Evolutionary conservation across 2,797 vertebrate species (phyloP), one percentile per base, ranked within the genome.

Genomic region (Podarcis siculus): DNA sequence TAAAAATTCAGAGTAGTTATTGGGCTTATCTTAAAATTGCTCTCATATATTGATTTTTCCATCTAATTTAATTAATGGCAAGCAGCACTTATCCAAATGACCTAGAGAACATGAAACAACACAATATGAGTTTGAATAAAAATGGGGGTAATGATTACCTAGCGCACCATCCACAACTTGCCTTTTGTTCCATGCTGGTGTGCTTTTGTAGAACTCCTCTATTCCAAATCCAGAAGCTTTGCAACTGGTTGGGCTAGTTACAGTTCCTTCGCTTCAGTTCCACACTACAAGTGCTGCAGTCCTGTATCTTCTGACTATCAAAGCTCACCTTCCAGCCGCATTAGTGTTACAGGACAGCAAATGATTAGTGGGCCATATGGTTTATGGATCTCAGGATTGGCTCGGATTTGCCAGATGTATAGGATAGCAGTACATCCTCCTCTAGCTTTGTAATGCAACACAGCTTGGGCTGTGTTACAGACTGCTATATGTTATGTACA

Each of bases 21-120:
- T 17, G 82, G 75, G 89, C 89, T 91, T 79, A 37, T 72, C 93
- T 95, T 95, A 84, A 92, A 83, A 82, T 89, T 94, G 67, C 45
- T 80, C 92, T 87, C 94, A 90, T 12, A 49, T 32, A 32, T 13
- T 90, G 87, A 77, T 3, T 80, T 92, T 87, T 19, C 3, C 85
- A 32, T 82, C 27, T 90, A 23, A 6, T 77, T 79, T 82, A 55
- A n/a, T 6, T 87, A 82, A 2, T 55, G 67, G 67, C 79, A 79
- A 87, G 1, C 3, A 66, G 30, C 10, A 19, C 42, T 27, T 81
- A 0, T 42, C 17, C 23, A 86, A 2, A 6, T 85, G 6, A 8
- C 35, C 66, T 90, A 7, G 32, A 64, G 32, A 64, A 66, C 6
- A 67, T 39, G 61, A 66, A 84, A 42, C 37, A 76, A 42, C 37